Conservation (phyloP, 2,113 vertebrate species). For the Cebus imitator region DNA sequence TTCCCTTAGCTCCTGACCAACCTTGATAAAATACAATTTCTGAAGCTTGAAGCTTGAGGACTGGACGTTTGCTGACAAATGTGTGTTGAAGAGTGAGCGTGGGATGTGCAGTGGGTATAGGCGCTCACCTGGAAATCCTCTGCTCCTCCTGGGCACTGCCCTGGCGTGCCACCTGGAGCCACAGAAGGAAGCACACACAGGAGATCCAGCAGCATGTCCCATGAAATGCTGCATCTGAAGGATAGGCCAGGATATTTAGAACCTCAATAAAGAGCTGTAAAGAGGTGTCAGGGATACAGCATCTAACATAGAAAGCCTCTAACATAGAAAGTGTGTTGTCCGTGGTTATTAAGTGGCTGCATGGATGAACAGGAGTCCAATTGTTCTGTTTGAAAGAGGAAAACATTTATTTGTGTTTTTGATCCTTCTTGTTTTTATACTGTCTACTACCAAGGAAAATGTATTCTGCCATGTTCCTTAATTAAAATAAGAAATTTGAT, state of each 20-base stretch:
- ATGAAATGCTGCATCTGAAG: fast-evolving
- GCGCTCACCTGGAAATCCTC: background rate
- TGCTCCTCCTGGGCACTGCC: no score
- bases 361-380: background rate
- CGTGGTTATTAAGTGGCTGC: background rate
- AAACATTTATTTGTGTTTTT: background rate
- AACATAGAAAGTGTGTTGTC: no score
- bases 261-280: background rate
- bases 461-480: background rate
- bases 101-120: background rate
- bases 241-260: background rate
- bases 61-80: background rate
- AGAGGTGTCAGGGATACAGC: no score
- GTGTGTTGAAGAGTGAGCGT: background rate
- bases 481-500: background rate
- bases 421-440: background rate
- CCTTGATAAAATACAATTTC: background rate
- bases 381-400: background rate
- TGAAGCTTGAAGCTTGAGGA: background rate
- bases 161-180: no score
- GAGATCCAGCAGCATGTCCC: background rate
- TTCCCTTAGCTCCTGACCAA: background rate
- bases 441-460: background rate
- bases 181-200: no score
- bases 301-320: background rate